Base-by-base conservation (phyloP, 2,113 vertebrate genomes). In the Ranitomeya variabilis region DNA sequence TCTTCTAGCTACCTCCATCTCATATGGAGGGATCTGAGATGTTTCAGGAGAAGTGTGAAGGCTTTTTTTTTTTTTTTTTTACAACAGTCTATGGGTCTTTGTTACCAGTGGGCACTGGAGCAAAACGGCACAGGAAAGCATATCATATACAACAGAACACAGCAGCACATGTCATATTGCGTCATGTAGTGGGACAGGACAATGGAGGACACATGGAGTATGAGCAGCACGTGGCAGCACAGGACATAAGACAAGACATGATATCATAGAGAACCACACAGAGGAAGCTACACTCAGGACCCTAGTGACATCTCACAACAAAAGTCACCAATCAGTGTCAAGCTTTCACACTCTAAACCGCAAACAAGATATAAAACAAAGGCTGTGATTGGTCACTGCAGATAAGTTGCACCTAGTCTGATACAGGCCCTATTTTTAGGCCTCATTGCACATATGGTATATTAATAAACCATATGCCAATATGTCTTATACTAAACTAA, bases 221-320 rank as follows among this genome's bases (percentile, higher is more conserved):
- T 81, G 79, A 81, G 51, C 76, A 81, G 55, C 78, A 80, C n/a
- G 21, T 7, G 6, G 31, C 45, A 83, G 80, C 21, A 83, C 81
- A 69, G 64, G 26, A 69, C 37, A 16, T 14, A 23, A 66, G 81
- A 83, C 81, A 69, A 80, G 55, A 60, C 26, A 80, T 60, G 79
- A 80, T 60, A 60, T 23, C 37, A 52, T 21, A 66, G 7, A 21
- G 37, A n/a, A 67, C n/a, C 18, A 51, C 9, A 67, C 1, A 64
- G 51, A 7, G 59, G 59, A 26, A 26, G 23, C 67, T 14, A 26
- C 55, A 57, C 9, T 1, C 55, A 57, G 55, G 11, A 26, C n/a
- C 19, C 69, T 16, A 37, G 69, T 7, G 15, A 37, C 69, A 69
- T 11, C 21, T 31, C 23, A 26, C 11, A 31, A 23, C 11, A 14